phyloP scores from a whole-genome alignment of 2,113 vertebrate genomes.

The Anthoscopus minutus region DNA sequence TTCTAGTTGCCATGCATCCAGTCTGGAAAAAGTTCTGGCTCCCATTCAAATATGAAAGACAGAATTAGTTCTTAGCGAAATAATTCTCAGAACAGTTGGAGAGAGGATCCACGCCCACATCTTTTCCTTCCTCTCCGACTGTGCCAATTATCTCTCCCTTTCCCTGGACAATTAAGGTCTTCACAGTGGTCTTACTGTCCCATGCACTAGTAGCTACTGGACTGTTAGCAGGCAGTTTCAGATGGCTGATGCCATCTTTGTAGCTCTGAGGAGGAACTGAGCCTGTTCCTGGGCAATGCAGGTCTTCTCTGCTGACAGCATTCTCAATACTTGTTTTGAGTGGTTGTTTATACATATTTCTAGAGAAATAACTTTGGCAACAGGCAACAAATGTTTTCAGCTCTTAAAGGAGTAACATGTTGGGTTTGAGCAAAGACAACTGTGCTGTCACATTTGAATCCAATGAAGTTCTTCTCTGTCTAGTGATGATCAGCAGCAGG shows the following conservation, averaged over 20 bases:
- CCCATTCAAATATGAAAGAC: conserved; percentile 35
- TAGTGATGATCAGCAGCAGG: background rate
- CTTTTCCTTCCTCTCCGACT: conserved; percentile 43
- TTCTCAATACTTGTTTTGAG: background rate
- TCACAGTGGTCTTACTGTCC: background rate
- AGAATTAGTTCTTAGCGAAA: conserved; percentile 27
- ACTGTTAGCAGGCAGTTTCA: background rate
- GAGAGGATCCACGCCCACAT: conserved; percentile 49
- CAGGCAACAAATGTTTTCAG: background rate
- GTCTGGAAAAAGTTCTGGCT: conserved; percentile 20
- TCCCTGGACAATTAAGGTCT: background rate
- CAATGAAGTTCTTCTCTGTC: background rate
- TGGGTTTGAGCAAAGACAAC: conserved; percentile 18
- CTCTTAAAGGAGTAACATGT: background rate
- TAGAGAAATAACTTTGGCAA: conserved; percentile 2
- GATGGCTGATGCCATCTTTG: background rate
- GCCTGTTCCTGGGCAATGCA: background rate
- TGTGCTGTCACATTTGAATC: background rate
- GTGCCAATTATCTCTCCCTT: conserved; percentile 12
- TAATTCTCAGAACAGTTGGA: conserved; percentile 40
- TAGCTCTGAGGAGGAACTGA: background rate
- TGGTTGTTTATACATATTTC: conserved; percentile 1
- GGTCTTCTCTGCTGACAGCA: background rate
- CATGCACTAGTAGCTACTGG: background rate
- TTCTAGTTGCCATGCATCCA: conserved; percentile 11